Evolutionary conservation across 2,113 vertebrate species (phyloP).

Genomic region (Micronisus gabar): DNA sequence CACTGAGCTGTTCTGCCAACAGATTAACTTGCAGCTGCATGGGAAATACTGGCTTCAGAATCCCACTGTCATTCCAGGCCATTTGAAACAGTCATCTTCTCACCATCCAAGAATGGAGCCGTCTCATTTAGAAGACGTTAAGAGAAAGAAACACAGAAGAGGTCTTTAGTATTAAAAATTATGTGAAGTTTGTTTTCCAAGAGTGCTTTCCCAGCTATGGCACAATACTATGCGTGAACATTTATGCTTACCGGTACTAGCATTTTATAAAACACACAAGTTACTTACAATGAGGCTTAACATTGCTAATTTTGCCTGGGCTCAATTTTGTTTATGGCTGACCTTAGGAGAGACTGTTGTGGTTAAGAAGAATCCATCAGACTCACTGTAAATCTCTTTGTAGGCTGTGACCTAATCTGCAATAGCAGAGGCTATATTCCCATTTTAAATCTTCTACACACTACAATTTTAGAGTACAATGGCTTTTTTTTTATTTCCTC

Average conservation of each 20-base stretch:
- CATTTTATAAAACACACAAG: background rate
- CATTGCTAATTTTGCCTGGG: background rate
- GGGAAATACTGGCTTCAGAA: background rate
- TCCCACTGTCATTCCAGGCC: background rate
- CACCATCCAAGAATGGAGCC: background rate
- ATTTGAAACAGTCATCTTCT: background rate
- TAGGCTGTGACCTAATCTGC: background rate
- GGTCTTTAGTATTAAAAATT: background rate
- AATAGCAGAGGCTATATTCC: background rate
- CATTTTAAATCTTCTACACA: background rate
- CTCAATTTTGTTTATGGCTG: background rate
- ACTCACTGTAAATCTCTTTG: background rate
- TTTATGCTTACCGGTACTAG: background rate
- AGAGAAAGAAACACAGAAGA: background rate
- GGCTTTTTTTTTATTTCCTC: background rate
- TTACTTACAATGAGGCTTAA: background rate
- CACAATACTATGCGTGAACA: background rate
- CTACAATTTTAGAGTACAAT: background rate
- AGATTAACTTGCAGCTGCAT: background rate
- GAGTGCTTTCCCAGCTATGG: background rate
- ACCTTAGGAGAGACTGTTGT: background rate
- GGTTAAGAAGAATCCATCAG: background rate
- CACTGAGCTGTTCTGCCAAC: background rate
- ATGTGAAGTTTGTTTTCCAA: background rate
- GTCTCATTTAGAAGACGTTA: background rate